Conservation (phyloP, 1,140 invertebrate genomes). For the Whitmania pigra region DNA sequence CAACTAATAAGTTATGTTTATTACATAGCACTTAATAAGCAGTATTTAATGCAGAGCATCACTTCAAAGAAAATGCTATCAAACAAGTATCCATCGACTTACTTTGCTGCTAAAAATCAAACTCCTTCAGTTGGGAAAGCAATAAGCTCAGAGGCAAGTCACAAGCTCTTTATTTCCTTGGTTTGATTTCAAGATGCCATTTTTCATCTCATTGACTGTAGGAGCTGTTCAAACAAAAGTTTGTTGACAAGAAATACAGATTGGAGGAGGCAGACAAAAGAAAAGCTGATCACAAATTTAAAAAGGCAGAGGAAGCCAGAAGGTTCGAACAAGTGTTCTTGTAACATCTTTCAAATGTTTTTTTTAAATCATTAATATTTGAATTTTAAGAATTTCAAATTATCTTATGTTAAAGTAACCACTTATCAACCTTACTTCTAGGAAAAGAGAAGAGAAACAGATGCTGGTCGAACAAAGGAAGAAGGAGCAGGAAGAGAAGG, state of each 20-base stretch:
- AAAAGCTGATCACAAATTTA: constrained; percentile 3
- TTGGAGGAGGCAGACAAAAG: neutral
- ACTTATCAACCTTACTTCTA: neutral
- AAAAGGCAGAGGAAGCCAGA: neutral
- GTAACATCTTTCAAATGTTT: neutral
- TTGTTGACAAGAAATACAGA: neutral
- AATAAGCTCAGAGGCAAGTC: too few species aligned
- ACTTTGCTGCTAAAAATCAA: too few species aligned
- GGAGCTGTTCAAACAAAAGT: neutral
- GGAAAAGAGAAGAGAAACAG: constrained; percentile 10
- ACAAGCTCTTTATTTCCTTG: too few species aligned
- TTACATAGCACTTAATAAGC: too few species aligned
- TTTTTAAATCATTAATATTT: neutral
- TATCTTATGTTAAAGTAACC: too few species aligned
- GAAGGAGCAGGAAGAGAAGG: neutral
- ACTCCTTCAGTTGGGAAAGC: too few species aligned
- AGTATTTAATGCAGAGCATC: too few species aligned
- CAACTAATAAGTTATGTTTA: too few species aligned
- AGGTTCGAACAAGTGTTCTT: neutral
- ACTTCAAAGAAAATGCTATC: too few species aligned
- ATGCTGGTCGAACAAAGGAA: neutral
- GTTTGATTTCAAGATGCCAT: too few species aligned
- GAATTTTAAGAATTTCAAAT: too few species aligned
- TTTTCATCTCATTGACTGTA: neutral
- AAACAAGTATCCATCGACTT: too few species aligned